phyloP scores from a whole-genome alignment of 92 coral and sea anemone genomes.

The Actinostola sp. region DNA sequence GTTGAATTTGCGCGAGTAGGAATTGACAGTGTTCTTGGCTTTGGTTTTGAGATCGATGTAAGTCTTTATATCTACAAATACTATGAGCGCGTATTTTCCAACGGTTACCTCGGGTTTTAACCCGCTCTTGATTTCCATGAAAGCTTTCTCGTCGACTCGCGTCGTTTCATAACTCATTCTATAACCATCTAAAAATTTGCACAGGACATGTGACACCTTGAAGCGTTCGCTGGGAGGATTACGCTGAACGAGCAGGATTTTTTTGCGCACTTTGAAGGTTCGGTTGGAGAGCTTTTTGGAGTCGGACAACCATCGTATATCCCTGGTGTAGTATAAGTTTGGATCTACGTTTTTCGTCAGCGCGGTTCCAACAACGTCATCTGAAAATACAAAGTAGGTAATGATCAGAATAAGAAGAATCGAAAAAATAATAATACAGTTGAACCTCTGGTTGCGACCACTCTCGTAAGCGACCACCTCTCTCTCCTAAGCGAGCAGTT shows the following conservation, averaged over 20 bases:
- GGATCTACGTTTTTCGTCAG: slow-evolving; percentile 27
- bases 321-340: slow-evolving; percentile 31
- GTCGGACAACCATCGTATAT: slow-evolving; percentile 42
- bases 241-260: slow-evolving; percentile 66
- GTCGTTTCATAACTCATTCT: slow-evolving; percentile 76
- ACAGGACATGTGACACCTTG: slow-evolving; percentile 78
- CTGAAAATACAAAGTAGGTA: slow-evolving; percentile 18
- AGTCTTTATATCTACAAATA: slow-evolving; percentile 84
- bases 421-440: too few species aligned
- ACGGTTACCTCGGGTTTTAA: slow-evolving; percentile 45
- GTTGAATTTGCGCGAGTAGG: slow-evolving; percentile 84
- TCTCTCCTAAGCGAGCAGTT: too few species aligned
- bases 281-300: slow-evolving; percentile 49
- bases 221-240: slow-evolving; percentile 74
- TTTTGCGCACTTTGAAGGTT: slow-evolving; percentile 69
- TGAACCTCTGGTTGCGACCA: too few species aligned
- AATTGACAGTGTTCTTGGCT: slow-evolving; percentile 62
- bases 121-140: slow-evolving; percentile 64
- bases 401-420: not conserved
- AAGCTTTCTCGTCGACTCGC: slow-evolving; percentile 73
- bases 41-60: slow-evolving; percentile 80
- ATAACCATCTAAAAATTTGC: slow-evolving; percentile 84
- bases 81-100: slow-evolving; percentile 76
- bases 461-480: too few species aligned
- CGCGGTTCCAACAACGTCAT: slow-evolving; percentile 49